Evolutionary conservation across 2,888 invertebrate species (phyloP), one percentile per base, ranked within the genome.

Genomic region (Pollenia angustigena): DNA sequence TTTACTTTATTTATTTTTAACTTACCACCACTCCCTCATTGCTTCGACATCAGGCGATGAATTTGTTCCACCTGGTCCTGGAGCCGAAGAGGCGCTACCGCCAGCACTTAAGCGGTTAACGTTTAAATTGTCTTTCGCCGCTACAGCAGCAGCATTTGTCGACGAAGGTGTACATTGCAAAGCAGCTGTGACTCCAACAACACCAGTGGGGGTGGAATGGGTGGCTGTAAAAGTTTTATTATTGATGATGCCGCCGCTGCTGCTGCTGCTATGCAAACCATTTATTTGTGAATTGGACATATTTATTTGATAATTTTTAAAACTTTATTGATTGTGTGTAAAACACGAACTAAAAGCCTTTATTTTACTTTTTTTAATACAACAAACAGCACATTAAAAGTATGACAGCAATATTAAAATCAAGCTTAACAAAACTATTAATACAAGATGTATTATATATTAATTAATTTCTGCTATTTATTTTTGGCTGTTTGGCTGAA

Each of bases 21-120:
- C 92, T 92, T 92, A 93, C 93, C 93, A 93, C 93, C 93, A 93
- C 90, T 92, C 92, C 78, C 91, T 90, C 92, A 93, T 93, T 8
- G 91, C 91, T 88, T 93, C 92, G 46, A 91, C 91, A 81, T 93
- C 93, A 71, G 90, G 90, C 6, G 90, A 89, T 62, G 78, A 88
- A 80, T 75, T 89, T 80, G 89, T 88, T 46, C 86, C 78, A 6
- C 90, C 89, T 56, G 91, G 89, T 4, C 91, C 91, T 14, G 91
- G 91, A 10, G 92, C 92, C 14, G 91, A 92, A 7, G 91, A 92
- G 18, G 88, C 88, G 82, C 64, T 89, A n/a, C 89, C 88, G 12
- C 88, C 88, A 0, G 85, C 42, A 83, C 60, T 87, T 40, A 76
- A 46, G 6, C 88, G 87, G 66, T 85, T 85, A 16, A 78, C 52